Evolutionary conservation across 1,140 invertebrate genomes (phyloP), one percentile per base, ranked within the genome.

Genomic region (Pemphigus obesinymphae): DNA sequence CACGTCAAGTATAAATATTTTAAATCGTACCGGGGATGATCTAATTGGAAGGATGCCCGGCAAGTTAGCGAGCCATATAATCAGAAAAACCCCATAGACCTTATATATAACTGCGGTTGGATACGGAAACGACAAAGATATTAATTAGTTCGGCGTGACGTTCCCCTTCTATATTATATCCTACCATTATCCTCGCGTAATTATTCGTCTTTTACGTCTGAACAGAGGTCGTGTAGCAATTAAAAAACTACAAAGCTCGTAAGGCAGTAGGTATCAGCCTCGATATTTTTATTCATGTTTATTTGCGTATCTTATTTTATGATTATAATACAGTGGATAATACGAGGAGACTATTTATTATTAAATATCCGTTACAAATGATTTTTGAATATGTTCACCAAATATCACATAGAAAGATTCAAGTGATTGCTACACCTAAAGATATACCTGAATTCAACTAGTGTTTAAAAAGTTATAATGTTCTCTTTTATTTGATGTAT

Each of bases 121-220:
- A 43, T 31, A 10, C 34, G 8, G 37, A 61, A 80, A 80, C 26
- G 45, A 61, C 37, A 80, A 58, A 45, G 55, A 61, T 80, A 80
- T 80, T 80, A 80, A 80, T 80, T 63, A 80, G 76, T 80, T 80
- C 34, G 37, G 40, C 68, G 40, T 45, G 68, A 45, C 68, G 8
- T 50, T 48, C 17, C 26, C 3, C 70, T 26, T n/a, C 3, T 4
- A 13, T 31, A 63, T 29, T 40, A 70, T 70, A 45, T 26, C 7
- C 40, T 48, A 72, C 40, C 26, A 45, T 48, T 4, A 48, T 48
- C 43, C 23, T 17, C 26, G 8, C 68, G 68, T 72, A 72, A 70
- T 72, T 73, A 73, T 73, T 73, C 17, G 45, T 73, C 45, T 7
- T 73, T 73, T 50, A 31, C 40, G 29, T 70, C n/a, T 29, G 23